Evolutionary conservation across 1,140 invertebrate genomes (phyloP), one percentile per base, ranked within the genome.

Genomic region (Arion vulgaris): DNA sequence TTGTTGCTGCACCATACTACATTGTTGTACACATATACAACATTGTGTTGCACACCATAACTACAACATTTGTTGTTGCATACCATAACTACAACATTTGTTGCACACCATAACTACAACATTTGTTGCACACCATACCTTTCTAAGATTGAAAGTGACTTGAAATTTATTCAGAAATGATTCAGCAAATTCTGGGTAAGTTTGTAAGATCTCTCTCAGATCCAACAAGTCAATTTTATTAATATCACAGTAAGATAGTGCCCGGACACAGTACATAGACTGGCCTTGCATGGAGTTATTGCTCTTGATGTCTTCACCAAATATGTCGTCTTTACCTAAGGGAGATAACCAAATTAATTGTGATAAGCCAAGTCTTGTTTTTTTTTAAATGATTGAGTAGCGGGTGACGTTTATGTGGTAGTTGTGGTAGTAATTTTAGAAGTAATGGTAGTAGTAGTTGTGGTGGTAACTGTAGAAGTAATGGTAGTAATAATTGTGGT

Each of bases 161-260:
- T 91, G 88, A 49, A 93, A 91, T 36, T 89, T 89, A 32, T 89
- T 83, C 2, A 89, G 83, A 81, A 93, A 93, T 23, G 88, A 85
- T 74, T 91, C 88, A 0, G 92, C 88, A 87, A 92, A 93, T 84
- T 93, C 92, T 23, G 91, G 90, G 81, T 93, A 93, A 19, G 92
- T 91, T 66, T 90, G 86, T 0, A 93, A 82, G 1, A 92, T 90
- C 74, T 92, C 91, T 66, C 87, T 86, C 0, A 93, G 84, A 76
- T 93, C 92, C n/a, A 86, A 85, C 23, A 91, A 74, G 49, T 91
- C 89, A 51, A 93, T 93, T 85, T 92, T 92, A 81, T 93, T 92
- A 66, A 93, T 88, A 84, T 92, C 91, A 85, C 91, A 92, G 86
- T 92, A 93, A 32, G 90, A 90, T 41, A 93, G 84, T 11, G 92